Base-by-base conservation (phyloP, 2,113 vertebrate species). In the Chionomys nivalis region DNA sequence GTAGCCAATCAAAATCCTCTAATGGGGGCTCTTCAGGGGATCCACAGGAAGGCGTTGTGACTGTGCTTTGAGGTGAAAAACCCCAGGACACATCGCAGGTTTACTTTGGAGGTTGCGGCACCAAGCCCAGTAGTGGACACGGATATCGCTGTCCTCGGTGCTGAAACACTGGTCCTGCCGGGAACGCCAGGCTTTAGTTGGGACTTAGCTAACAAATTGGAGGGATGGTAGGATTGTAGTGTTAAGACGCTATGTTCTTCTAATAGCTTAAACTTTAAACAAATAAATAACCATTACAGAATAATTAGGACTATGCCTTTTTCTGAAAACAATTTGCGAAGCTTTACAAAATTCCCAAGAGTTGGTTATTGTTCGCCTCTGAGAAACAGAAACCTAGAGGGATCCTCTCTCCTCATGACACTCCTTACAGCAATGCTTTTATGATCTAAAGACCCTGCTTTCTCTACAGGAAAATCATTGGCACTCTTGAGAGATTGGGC, bases 131-230 rank as follows among this genome's bases (percentile, higher is more conserved):
- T 13, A 13, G 28, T 17, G 68, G 3, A 7, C 0, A 1, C 0
- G 8, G 2, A 2, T 7, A 36, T 8, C 1, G 76, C 95, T 94
- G 92, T 95, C 92, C 92, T 1, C 26, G 94, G 95, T 97, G 0
- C 95, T 96, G 94, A 95, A 5, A 36, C 7, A 1, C 31, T 65
- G 1, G 0, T 44, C 6, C 47, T 3, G 19, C n/a, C 21, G 0
- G 68, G 55, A 39, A 5, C 1, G 0, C 24, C 44, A n/a, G 7
- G 36, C 44, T 12, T 11, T 49, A 4, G 9, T 6, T 47, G 26
- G 70, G 5, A 66, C 33, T 81, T 76, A 24, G 6, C 24, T 65
- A 26, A 73, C 33, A 75, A 9, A 24, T 39, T 17, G 7, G 24
- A n/a, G 72, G 36, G 11, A 31, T 85, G 36, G 49, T 52, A 52